These are phyloP conservation scores for Micronycteris hirsuta DNA, from an alignment of 2,113 vertebrate genomes.

Conservation along the genomic window DNA sequence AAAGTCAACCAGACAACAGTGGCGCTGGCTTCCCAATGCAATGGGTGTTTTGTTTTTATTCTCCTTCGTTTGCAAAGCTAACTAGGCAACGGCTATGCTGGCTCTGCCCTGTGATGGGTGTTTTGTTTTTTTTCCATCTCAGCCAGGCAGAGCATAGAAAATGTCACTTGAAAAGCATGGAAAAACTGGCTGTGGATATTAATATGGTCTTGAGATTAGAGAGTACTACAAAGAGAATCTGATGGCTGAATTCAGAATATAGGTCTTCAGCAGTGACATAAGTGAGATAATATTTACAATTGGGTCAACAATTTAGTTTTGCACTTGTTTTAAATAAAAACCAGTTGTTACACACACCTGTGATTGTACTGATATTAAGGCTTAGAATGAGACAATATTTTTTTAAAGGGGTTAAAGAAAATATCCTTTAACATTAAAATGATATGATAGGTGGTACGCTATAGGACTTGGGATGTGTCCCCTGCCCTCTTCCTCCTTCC, in stretches of 20 bases:
- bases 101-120: not conserved
- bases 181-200: conserved; percentile 13
- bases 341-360: not conserved
- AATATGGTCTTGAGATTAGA: conserved; percentile 7
- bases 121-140: not conserved
- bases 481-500: not conserved
- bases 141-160: conserved; percentile 13
- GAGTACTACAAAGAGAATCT: conserved; percentile 1
- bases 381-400: not conserved
- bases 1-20: not conserved
- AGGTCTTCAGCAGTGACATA: not conserved
- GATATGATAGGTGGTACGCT: not conserved
- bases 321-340: conserved; percentile 22
- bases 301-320: not conserved
- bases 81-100: conserved; percentile 39
- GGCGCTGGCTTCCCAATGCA: not conserved
- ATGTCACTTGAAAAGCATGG: conserved; percentile 22
- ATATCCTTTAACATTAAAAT: not conserved
- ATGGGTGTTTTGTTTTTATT: not conserved
- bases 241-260: not conserved
- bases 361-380: not conserved
- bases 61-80: conserved; percentile 38
- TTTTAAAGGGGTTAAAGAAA: not conserved
- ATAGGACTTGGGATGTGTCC: not conserved
- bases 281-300: not conserved